These are phyloP conservation scores for Actinernus sp. DNA, from an alignment of 92 coral and sea anemone genomes.

Conservation along the genomic window DNA sequence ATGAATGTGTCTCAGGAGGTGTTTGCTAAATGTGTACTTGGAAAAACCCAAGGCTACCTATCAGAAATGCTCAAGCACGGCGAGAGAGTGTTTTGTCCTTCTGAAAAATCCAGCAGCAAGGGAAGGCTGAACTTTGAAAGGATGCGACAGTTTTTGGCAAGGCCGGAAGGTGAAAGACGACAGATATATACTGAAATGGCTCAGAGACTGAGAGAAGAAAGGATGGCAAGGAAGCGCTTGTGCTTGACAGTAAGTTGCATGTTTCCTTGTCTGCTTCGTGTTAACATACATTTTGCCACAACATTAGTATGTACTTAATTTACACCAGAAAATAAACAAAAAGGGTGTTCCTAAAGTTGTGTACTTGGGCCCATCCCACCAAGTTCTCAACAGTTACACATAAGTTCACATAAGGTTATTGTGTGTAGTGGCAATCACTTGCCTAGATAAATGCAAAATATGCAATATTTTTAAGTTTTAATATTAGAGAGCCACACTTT, in stretches of 20 bases:
- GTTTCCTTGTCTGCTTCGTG: too few relatives aligned
- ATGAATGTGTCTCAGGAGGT: constrained; percentile 90
- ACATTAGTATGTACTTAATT: too few relatives aligned
- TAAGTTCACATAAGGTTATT: too few relatives aligned
- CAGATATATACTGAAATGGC: constrained; percentile 70
- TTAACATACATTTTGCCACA: too few relatives aligned
- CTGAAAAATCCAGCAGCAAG: constrained; percentile 74
- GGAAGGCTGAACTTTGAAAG: constrained; percentile 89
- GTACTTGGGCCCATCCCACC: too few relatives aligned
- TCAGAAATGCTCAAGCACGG: constrained; percentile 93
- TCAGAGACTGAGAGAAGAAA: constrained; percentile 70
- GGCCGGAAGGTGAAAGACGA: constrained; percentile 77
- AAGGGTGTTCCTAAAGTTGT: too few relatives aligned
- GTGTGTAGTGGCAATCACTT: too few relatives aligned
- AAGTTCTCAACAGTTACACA: too few relatives aligned
- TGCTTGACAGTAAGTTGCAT: constrained; percentile 47
- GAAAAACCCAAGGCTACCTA: constrained; percentile 90
- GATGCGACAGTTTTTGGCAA: constrained; percentile 75
- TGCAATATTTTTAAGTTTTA: too few relatives aligned
- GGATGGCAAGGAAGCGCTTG: constrained; percentile 50
- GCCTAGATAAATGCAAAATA: too few relatives aligned
- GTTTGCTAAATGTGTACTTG: constrained; percentile 90
- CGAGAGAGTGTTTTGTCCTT: constrained; percentile 75
- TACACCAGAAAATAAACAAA: too few relatives aligned
- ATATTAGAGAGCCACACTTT: too few relatives aligned